These are phyloP conservation scores for Corapipo altera DNA, from an alignment of 2,113 vertebrate species.

Conservation along the genomic window DNA sequence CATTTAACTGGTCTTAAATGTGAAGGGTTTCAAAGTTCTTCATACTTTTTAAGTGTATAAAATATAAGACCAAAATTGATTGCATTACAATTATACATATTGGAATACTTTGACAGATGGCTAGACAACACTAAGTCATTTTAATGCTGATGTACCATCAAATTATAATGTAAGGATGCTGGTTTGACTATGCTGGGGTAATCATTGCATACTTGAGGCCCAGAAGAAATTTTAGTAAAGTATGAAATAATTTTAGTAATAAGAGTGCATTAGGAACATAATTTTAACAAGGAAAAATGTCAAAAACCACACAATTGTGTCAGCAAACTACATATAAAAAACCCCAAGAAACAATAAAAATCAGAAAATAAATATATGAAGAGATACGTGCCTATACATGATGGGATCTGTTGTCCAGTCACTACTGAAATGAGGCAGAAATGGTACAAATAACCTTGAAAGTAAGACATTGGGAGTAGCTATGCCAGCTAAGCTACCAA, in stretches of 20 bases:
- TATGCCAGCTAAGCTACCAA: not conserved
- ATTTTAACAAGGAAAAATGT: not conserved
- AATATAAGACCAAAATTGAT: not conserved
- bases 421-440: not conserved
- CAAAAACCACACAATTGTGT: not conserved
- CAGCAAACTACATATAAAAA: not conserved
- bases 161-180: not conserved
- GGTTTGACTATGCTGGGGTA: not conserved
- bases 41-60: not conserved
- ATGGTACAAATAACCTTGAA: not conserved
- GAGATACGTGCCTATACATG: fast-evolving
- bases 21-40: not conserved
- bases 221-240: not conserved
- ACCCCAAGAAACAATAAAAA: not conserved
- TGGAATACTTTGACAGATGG: not conserved
- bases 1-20: not conserved
- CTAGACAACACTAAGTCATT: not conserved
- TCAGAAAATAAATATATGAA: not conserved
- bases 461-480: not conserved
- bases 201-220: not conserved
- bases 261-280: not conserved
- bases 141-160: not conserved
- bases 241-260: not conserved
- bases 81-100: not conserved
- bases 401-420: not conserved